phyloP scores from a whole-genome alignment of 2,888 invertebrate species.

The Caenorhabditis sp. region DNA sequence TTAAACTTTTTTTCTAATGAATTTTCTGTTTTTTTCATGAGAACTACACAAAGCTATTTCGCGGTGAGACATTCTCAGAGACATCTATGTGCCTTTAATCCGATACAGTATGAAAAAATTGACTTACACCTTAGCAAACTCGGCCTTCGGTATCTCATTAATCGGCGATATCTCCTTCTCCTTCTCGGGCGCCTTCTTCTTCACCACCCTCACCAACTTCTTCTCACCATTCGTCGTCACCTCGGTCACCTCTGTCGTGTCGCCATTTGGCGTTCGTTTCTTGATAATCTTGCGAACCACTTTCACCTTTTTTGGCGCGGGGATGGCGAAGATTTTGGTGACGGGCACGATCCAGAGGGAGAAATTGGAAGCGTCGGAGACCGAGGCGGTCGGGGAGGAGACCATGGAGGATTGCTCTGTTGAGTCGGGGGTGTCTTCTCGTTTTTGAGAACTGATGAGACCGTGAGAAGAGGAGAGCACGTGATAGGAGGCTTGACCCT shows the following conservation, averaged over 20 bases:
- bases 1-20: too few species aligned
- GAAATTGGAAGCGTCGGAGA: constrained; percentile 46
- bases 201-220: constrained; percentile 27
- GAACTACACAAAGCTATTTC: too few species aligned
- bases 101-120: too few species aligned
- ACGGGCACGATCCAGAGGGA: constrained; percentile 59
- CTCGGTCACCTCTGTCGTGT: constrained; percentile 1
- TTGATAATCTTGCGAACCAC: constrained; percentile 57
- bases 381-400: constrained; percentile 50
- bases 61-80: too few species aligned
- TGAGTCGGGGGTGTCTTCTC: constrained; percentile 55
- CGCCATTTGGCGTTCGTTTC: constrained; percentile 37
- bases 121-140: constrained; percentile 23
- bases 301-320: constrained; percentile 54
- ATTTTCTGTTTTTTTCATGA: too few species aligned
- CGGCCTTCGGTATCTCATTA: constrained; percentile 31
- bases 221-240: constrained; percentile 29
- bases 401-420: constrained; percentile 51
- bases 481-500: constrained; percentile 51
- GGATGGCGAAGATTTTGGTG: constrained; percentile 54
- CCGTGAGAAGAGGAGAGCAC: constrained; percentile 40
- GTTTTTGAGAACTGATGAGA: constrained; percentile 27
- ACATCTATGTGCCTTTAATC: too few species aligned
- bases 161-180: constrained; percentile 34
- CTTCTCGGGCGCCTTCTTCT: constrained; percentile 34